Conservation (phyloP, 2,888 invertebrate species). For the Polyommatus iphigenia region DNA sequence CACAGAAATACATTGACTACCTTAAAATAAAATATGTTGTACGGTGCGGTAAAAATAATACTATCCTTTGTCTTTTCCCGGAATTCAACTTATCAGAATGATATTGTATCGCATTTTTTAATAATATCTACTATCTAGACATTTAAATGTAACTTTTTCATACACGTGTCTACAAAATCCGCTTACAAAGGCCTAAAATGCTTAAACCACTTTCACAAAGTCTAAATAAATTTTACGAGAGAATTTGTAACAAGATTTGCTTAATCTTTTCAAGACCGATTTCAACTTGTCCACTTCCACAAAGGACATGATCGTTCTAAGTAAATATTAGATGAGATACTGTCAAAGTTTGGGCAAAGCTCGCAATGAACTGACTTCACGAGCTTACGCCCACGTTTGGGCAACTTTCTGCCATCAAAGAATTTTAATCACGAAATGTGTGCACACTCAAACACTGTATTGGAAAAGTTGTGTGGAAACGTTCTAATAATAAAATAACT, state of each 20-base stretch:
- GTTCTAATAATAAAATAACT: background rate
- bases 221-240: background rate
- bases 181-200: no score
- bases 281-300: conserved; percentile 9
- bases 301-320: conserved; percentile 9
- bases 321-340: conserved; percentile 16
- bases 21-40: no score
- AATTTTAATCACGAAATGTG: conserved; percentile 14
- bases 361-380: background rate
- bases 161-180: no score
- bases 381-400: background rate
- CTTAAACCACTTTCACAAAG: no score
- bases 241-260: background rate
- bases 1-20: no score
- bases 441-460: background rate
- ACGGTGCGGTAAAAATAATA: no score
- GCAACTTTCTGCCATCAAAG: background rate
- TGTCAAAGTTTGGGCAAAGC: background rate
- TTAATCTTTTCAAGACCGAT: background rate
- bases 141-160: no score
- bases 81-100: no score
- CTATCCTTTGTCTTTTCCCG: no score
- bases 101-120: no score
- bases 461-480: background rate
- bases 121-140: no score